Conservation (phyloP, 2,113 vertebrate species). For the Malurus elegans region DNA sequence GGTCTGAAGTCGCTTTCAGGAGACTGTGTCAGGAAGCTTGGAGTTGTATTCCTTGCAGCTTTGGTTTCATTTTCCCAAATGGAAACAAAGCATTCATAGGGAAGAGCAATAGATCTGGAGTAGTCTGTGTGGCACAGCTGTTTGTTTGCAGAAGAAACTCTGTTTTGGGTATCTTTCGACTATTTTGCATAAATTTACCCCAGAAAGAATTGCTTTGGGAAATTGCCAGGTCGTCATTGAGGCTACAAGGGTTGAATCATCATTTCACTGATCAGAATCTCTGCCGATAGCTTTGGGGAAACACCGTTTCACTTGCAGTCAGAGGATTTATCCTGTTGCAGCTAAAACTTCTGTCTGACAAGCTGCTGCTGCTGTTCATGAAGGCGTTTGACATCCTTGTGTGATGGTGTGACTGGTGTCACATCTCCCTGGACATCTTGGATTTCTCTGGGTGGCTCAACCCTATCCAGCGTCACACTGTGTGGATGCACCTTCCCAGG, state of each 20-base stretch:
- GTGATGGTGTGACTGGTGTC: background rate
- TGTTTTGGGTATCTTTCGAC: background rate
- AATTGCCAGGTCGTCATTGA: background rate
- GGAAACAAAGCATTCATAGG: background rate
- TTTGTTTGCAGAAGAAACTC: background rate
- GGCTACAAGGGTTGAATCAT: background rate
- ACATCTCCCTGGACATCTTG: background rate
- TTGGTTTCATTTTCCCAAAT: background rate
- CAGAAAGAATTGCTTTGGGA: background rate
- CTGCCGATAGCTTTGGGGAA: background rate
- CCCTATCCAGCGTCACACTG: fast-evolving
- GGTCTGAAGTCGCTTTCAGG: fast-evolving
- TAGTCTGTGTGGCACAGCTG: background rate
- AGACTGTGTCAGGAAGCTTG: fast-evolving
- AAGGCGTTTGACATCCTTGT: background rate
- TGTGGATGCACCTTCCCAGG: background rate
- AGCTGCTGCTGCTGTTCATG: background rate
- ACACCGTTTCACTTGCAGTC: background rate
- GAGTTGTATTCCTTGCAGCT: background rate
- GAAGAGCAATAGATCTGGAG: background rate
- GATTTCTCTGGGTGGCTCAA: background rate
- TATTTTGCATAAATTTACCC: background rate
- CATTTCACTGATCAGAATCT: background rate
- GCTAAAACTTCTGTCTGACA: background rate
- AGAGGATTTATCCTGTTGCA: background rate